Conservation (phyloP, 2,888 invertebrate genomes). For the Philereme transversata region DNA sequence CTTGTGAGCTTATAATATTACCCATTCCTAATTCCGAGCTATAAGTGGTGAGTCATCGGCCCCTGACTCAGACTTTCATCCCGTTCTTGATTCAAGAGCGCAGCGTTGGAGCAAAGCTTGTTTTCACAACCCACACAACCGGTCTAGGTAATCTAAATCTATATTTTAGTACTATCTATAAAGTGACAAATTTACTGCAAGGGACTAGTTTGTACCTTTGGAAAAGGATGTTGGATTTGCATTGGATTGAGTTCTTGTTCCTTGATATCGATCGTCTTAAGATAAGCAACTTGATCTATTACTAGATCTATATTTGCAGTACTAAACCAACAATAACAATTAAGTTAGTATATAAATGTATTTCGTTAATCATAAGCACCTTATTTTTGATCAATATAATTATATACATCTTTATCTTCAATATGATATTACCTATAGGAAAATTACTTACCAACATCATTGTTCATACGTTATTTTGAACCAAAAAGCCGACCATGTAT, state of each 20-base stretch:
- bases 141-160: conserved; percentile 50
- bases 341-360: too few relatives aligned
- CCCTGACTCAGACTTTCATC: conserved; percentile 64
- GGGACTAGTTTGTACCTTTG: neutral
- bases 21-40: conserved; percentile 55
- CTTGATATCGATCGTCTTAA: conserved; percentile 9
- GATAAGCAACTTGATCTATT: neutral
- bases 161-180: conserved; percentile 33
- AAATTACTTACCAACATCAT: too few relatives aligned
- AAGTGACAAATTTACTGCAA: conserved; percentile 18
- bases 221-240: neutral
- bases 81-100: conserved; percentile 42
- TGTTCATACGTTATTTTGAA: too few relatives aligned
- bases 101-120: conserved; percentile 29
- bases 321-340: too few relatives aligned
- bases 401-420: too few relatives aligned
- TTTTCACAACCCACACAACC: conserved; percentile 43
- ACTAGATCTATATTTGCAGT: too few relatives aligned
- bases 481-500: too few relatives aligned
- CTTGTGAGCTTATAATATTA: conserved; percentile 48
- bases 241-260: conserved; percentile 5
- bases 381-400: too few relatives aligned
- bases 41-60: conserved; percentile 68
- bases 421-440: too few relatives aligned
- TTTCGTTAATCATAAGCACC: too few relatives aligned